A percentile compares a stretch with the other conserved stretches of the same genome.
phyloP scores from a whole-genome alignment of 2,888 invertebrate genomes.

The Tetramorium bicarinatum region DNA sequence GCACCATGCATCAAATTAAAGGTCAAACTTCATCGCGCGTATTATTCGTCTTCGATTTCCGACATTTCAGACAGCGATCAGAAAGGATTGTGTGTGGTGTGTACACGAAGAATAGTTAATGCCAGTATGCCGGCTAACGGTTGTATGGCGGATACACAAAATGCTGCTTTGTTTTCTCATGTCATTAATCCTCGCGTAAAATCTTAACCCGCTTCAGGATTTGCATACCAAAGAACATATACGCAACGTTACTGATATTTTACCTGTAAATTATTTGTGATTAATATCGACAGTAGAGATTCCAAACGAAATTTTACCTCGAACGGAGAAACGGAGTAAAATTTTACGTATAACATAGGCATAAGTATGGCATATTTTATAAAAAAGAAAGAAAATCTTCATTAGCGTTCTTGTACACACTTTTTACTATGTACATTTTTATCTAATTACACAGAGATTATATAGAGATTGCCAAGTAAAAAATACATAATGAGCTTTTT shows the following conservation, averaged over 20 bases:
- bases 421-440: background rate
- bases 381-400: background rate
- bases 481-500: background rate
- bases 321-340: background rate
- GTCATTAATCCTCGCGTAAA: conserved; percentile 29
- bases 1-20: conserved; percentile 57
- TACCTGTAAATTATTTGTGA: background rate
- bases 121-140: conserved; percentile 46
- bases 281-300: background rate
- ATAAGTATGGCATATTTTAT: background rate
- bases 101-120: conserved; percentile 32
- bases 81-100: conserved; percentile 38
- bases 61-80: conserved; percentile 49
- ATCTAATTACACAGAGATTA: background rate
- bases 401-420: background rate
- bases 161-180: conserved; percentile 46
- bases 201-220: background rate
- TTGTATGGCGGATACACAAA: conserved; percentile 35
- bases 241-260: conserved; percentile 1
- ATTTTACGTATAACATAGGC: background rate
- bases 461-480: background rate
- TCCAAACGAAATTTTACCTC: background rate
- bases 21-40: conserved; percentile 58
- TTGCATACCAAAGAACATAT: background rate
- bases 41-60: conserved; percentile 61